These are phyloP conservation scores for Magallana ariakensis DNA, from an alignment of 1,140 invertebrate species.

Conservation along the genomic window DNA sequence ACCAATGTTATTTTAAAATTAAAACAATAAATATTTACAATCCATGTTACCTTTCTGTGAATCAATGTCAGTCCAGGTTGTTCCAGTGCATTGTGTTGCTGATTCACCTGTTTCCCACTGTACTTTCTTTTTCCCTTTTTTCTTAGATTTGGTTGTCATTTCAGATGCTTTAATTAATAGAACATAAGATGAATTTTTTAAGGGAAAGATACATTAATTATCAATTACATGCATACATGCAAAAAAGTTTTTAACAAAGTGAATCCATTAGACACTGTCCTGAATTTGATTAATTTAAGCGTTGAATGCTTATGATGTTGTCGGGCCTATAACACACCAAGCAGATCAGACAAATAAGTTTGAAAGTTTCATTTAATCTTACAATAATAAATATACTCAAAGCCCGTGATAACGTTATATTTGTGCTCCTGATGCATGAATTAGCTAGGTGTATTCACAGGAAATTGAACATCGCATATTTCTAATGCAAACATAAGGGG, in stretches of 20 bases:
- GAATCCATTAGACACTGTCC: not conserved
- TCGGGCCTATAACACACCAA: too few relatives aligned
- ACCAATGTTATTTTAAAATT: not conserved
- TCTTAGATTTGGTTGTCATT: not conserved
- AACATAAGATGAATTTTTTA: not conserved
- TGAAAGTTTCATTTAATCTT: too few relatives aligned
- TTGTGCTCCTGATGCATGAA: too few relatives aligned
- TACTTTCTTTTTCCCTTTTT: constrained; percentile 1
- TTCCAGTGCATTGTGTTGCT: not conserved
- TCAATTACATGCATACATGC: not conserved
- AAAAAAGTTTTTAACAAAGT: not conserved
- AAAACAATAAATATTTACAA: not conserved
- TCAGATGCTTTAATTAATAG: constrained; percentile 28
- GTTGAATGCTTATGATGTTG: too few relatives aligned
- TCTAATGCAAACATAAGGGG: too few relatives aligned
- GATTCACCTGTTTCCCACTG: constrained; percentile 1
- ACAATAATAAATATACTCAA: too few relatives aligned
- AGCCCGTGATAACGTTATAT: too few relatives aligned
- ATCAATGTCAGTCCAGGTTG: constrained; percentile 21
- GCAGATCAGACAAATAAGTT: too few relatives aligned
- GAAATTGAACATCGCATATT: too few relatives aligned
- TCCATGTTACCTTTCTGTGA: constrained; percentile 8
- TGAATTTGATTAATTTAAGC: too few relatives aligned
- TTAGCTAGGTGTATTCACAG: too few relatives aligned
- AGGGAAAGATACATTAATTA: not conserved